phyloP scores from a whole-genome alignment of 1,140 invertebrate genomes.

The Leucophenga varia region DNA sequence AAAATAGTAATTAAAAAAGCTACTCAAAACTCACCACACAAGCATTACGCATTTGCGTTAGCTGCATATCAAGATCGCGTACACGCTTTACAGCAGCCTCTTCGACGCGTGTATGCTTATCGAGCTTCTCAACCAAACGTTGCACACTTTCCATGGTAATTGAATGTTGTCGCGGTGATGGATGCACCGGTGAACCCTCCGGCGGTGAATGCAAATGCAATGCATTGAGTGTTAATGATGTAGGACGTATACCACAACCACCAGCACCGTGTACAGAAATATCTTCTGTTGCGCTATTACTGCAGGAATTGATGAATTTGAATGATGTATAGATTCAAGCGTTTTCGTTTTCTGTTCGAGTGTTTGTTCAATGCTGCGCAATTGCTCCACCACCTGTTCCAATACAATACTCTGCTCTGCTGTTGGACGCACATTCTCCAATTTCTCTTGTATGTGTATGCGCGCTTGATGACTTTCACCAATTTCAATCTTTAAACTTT shows the following conservation, averaged over 20 bases:
- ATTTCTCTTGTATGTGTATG: conserved; percentile 63
- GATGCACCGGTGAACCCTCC: conserved; percentile 29
- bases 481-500: conserved; percentile 58
- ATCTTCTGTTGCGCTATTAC: conserved; percentile 76
- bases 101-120: conserved; percentile 68
- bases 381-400: conserved; percentile 40
- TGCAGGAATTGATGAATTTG: conserved; percentile 59
- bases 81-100: conserved; percentile 73
- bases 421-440: conserved; percentile 61
- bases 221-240: not conserved
- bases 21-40: conserved; percentile 68
- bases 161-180: conserved; percentile 28
- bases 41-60: conserved; percentile 57
- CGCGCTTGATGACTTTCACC: conserved; percentile 59
- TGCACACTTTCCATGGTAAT: conserved; percentile 62
- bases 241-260: conserved; percentile 18
- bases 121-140: conserved; percentile 67
- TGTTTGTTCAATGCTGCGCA: conserved; percentile 63
- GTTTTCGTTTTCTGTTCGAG: conserved; percentile 68
- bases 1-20: too few species aligned
- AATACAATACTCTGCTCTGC: conserved; percentile 57
- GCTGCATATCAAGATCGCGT: conserved; percentile 73
- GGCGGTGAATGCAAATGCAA: conserved; percentile 12
- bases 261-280: conserved; percentile 64
- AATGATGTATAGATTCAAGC: conserved; percentile 69